Evolutionary conservation across 2,113 vertebrate genomes (phyloP).

Genomic region (Stegostoma tigrinum): DNA sequence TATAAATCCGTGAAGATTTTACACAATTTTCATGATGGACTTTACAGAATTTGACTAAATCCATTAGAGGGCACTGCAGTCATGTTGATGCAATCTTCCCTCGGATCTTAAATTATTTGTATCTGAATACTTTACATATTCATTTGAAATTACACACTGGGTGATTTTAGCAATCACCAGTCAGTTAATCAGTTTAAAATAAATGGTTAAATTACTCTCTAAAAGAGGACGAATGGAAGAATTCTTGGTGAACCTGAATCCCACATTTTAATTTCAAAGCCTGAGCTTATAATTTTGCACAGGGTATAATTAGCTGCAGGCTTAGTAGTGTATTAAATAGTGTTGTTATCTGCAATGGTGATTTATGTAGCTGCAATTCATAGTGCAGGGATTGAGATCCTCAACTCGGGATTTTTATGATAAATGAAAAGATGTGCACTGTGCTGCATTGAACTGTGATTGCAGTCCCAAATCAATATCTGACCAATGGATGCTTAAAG

Average conservation of each 20-base stretch:
- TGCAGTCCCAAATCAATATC: background rate
- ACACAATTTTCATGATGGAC: background rate
- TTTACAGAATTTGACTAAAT: background rate
- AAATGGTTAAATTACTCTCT: no score
- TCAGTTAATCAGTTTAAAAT: no score
- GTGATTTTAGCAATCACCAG: background rate
- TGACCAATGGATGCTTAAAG: background rate
- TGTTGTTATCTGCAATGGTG: background rate
- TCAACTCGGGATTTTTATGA: background rate
- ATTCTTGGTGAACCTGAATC: background rate
- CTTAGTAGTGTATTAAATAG: background rate
- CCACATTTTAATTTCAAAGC: background rate
- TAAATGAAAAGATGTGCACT: background rate
- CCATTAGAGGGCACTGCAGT: constrained; percentile 29
- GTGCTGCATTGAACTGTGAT: background rate
- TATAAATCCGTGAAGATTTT: background rate
- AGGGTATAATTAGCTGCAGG: background rate
- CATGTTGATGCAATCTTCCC: background rate
- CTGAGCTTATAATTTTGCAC: background rate
- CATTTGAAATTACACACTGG: background rate
- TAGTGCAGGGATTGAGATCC: background rate
- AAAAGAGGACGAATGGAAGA: background rate
- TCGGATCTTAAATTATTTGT: background rate
- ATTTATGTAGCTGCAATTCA: background rate
- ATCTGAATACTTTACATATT: background rate